phyloP scores from a whole-genome alignment of 2,797 vertebrate genomes.

The Neostethus bicornis region DNA sequence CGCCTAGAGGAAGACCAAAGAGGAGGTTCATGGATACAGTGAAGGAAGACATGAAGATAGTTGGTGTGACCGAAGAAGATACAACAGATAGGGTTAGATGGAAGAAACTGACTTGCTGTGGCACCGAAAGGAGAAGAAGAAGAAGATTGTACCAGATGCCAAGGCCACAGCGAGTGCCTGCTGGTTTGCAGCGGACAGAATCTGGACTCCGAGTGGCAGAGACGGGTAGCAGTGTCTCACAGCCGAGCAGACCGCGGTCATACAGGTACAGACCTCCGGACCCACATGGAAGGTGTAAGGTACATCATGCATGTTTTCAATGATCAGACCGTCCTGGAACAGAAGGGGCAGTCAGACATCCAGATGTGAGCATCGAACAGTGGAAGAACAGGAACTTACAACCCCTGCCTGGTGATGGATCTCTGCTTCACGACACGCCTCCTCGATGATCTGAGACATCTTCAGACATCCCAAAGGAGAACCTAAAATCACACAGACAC shows the following conservation, averaged over 20 bases:
- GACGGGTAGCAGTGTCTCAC: constrained; percentile 76
- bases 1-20: too few relatives aligned
- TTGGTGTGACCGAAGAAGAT: too few relatives aligned
- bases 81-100: too few relatives aligned
- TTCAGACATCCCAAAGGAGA: constrained; percentile 77
- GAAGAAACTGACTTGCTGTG: too few relatives aligned
- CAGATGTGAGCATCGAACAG: neutral
- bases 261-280: constrained; percentile 83
- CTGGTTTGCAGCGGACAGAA: constrained; percentile 85
- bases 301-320: constrained; percentile 92
- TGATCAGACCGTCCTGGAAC: constrained; percentile 83
- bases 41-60: too few relatives aligned
- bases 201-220: constrained; percentile 83
- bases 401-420: constrained; percentile 82
- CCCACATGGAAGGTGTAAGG: constrained; percentile 81
- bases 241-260: constrained; percentile 79
- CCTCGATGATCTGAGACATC: constrained; percentile 80
- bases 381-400: too few relatives aligned
- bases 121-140: too few relatives aligned
- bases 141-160: constrained; percentile 81
- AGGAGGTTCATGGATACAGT: too few relatives aligned
- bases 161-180: constrained; percentile 84
- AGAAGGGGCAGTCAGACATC: neutral
- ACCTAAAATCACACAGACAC: constrained; percentile 64
- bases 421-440: constrained; percentile 84